These are phyloP conservation scores for Therioaphis trifolii DNA, from an alignment of 2,888 invertebrate genomes.

Conservation along the genomic window DNA sequence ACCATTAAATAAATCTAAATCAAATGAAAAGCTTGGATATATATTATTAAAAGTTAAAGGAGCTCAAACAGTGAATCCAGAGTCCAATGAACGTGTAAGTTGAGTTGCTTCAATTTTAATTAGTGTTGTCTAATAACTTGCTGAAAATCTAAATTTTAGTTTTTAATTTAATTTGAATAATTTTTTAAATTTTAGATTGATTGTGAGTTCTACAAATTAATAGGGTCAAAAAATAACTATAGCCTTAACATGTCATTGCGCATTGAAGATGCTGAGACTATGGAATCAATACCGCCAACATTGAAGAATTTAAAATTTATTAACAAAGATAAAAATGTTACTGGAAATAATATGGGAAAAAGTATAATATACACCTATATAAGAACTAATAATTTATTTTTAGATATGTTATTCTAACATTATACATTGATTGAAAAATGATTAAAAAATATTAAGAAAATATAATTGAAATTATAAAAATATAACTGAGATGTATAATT, in stretches of 20 bases:
- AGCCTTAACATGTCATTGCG: constrained; percentile 35
- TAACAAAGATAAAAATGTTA: constrained; percentile 3
- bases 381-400: no score
- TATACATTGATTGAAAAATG: no score
- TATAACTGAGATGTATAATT: no score
- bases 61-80: constrained; percentile 34
- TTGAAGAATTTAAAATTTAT: background rate
- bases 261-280: constrained; percentile 36
- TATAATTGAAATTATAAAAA: no score
- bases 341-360: background rate
- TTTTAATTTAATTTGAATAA: background rate
- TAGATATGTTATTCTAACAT: no score
- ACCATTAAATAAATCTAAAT: background rate
- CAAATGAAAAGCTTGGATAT: constrained; percentile 42
- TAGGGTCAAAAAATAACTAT: constrained; percentile 46
- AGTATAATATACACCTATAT: background rate
- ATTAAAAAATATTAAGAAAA: no score
- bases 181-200: constrained; percentile 44
- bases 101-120: background rate
- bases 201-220: constrained; percentile 29
- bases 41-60: constrained; percentile 40
- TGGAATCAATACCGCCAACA: background rate
- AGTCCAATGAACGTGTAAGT: constrained; percentile 32
- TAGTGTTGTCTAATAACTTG: background rate
- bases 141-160: background rate